These are phyloP conservation scores for Malurus alboscapulatus DNA, from an alignment of 2,113 vertebrate genomes.

Conservation along the genomic window DNA sequence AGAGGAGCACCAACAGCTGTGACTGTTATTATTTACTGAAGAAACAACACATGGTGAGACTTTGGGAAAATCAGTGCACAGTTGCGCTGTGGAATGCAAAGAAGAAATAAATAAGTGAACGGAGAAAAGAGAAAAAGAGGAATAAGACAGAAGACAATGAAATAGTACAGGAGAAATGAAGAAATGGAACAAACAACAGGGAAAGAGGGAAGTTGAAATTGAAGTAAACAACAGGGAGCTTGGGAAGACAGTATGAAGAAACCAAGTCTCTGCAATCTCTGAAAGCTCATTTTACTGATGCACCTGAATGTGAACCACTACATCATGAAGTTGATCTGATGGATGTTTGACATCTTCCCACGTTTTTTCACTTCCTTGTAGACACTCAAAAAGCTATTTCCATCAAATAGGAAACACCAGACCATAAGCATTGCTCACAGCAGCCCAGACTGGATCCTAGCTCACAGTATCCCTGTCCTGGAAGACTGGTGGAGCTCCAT, in stretches of 20 bases:
- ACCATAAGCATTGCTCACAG: fast-evolving
- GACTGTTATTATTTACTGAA: background rate
- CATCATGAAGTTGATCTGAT: background rate
- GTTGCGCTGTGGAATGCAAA: background rate
- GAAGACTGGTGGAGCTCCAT: background rate
- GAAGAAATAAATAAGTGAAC: background rate
- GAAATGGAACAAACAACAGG: background rate
- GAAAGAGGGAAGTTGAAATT: background rate
- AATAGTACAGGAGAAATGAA: background rate
- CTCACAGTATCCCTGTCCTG: background rate
- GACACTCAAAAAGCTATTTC: background rate
- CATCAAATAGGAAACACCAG: too few relatives aligned
- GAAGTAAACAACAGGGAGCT: background rate
- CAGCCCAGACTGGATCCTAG: background rate
- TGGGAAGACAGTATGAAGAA: background rate
- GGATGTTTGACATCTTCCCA: background rate
- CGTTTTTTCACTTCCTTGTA: background rate
- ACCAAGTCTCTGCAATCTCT: background rate
- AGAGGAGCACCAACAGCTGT: background rate
- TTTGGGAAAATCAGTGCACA: background rate
- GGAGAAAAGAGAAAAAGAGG: background rate
- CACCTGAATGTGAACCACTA: background rate
- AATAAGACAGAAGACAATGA: background rate
- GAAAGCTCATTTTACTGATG: background rate
- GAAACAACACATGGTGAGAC: background rate